Evolutionary conservation across 1,140 invertebrate genomes (phyloP), one percentile per base, ranked within the genome.

Genomic region (Leucophenga varia): DNA sequence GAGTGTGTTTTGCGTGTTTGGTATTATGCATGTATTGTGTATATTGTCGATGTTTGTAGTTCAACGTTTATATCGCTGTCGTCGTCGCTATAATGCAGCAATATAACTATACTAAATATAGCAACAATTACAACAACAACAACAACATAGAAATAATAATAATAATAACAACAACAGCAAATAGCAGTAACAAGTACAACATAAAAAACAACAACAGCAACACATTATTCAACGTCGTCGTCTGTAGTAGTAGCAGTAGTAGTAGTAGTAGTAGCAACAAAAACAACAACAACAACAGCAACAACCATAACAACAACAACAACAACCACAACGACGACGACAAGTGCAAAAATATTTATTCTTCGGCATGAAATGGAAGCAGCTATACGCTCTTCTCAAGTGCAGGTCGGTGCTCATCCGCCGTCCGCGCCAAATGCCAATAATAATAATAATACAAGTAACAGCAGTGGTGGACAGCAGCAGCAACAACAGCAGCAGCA

Each of bases 321-420:
- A 19, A 36, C n/a, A 44, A 59, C 61, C 59, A 61, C 59, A 55
- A 59, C 63, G 54, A n/a, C 63, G 67, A 65, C 59, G 67, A 65
- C 61, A 65, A 63, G 63, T 65, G 63, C 63, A 56, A 67, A 67
- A 67, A 67, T 59, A 67, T 64, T 67, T 6, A 6, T 25, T 25
- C 22, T 47, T 74, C 72, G 72, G 72, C 72, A 75, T 75, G 72
- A 75, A 70, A 75, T 75, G 72, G 72, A 75, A 75, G 72, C 72
- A 69, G 72, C 72, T 63, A 73, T 75, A 61, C 72, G 72, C 65
- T 69, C 72, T 64, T 64, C 72, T 74, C 72, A 69, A 65, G 72
- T 74, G 72, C 72, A 74, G 59, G 72, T 74, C 68, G 72, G 69
- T 67, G 72, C 72, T 60, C 44, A 31, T 39, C 72, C 69, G 49